Evolutionary conservation across 2,797 vertebrate species (phyloP), one percentile per base, ranked within the genome.

Genomic region (Squalus acanthias): DNA sequence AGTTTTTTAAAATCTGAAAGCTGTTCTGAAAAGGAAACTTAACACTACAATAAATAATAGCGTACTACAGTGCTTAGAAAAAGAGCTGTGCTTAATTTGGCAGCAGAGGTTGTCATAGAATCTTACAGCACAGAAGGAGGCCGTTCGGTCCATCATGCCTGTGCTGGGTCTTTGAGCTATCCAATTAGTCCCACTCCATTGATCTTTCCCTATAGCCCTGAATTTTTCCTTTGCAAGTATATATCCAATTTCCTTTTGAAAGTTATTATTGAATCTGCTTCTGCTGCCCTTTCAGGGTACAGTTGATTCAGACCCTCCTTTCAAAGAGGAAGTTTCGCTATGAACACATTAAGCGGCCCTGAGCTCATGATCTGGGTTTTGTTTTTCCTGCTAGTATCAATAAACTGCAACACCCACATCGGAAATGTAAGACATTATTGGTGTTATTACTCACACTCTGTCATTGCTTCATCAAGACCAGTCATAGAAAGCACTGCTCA

Each of bases 351-450:
- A 8, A 69, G 91, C 8, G 8, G 91, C n/a, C 22, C 33, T 39
- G n/a, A 67, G 63, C 65, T 93, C 46, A 15, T 67, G 57, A 92
- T 65, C 33, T 39, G 60, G 5, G n/a, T 93, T 93, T 93, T 46
- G 65, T 93, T 93, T 93, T 93, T 93, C 91, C 33, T 67, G 10
- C 9, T 93, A 22, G 65, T 69, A 69, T 93, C 63, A 93, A 46
- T 93, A 69, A 93, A 93, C n/a, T 93, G 91, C n/a, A 93, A 93
- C 91, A 93, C 91, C 91, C 91, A 92, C 63, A 93, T 46, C 17
- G 9, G 91, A 39, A 67, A 46, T 93, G 33, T 67, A 93, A 67
- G n/a, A 93, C 91, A 46, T 93, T 93, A 93, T 69, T 69, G 63
- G 60, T 92, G 89, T n/a, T 65, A 92, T 93, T 93, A 93, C 91